Evolutionary conservation across 2,797 vertebrate genomes (phyloP).

Genomic region (Stomatorhinus walkeri): DNA sequence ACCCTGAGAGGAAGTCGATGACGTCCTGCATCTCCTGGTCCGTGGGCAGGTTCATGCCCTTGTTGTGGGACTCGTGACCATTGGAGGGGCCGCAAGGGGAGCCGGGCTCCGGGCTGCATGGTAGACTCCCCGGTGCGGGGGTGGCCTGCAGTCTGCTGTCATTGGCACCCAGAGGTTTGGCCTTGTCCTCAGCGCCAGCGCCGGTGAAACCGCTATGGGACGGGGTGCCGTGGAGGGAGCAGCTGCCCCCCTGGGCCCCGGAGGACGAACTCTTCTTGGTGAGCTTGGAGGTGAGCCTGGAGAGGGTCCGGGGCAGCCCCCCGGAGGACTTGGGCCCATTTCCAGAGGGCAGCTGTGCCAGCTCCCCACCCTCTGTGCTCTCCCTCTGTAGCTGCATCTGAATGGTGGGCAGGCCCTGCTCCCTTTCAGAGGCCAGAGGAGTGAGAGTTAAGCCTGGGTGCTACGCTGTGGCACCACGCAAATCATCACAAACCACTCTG

Average conservation of each 20-base stretch:
- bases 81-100: conserved; percentile 58
- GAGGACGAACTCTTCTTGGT: conserved; percentile 87
- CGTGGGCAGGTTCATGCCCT: conserved; percentile 94
- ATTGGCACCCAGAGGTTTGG: conserved; percentile 48
- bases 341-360: conserved; percentile 72
- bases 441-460: conserved; percentile 31
- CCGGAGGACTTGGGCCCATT: conserved; percentile 80
- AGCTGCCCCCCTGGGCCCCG: conserved; percentile 68
- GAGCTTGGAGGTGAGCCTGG: conserved; percentile 93
- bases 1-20: conserved; percentile 97
- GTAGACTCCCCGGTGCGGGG: conserved; percentile 71
- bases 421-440: conserved; percentile 58
- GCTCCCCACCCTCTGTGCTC: conserved; percentile 72
- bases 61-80: conserved; percentile 75
- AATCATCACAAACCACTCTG: neutral
- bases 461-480: neutral
- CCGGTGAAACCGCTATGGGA: conserved; percentile 73
- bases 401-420: conserved; percentile 88
- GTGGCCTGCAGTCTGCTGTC: conserved; percentile 71
- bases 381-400: conserved; percentile 94
- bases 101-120: conserved; percentile 44
- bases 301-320: conserved; percentile 92
- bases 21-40: conserved; percentile 99
- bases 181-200: conserved; percentile 63
- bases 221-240: conserved; percentile 82